Evolutionary conservation across 2,888 invertebrate genomes (phyloP), one percentile per base, ranked within the genome.

Genomic region (Maniola hyperantus): DNA sequence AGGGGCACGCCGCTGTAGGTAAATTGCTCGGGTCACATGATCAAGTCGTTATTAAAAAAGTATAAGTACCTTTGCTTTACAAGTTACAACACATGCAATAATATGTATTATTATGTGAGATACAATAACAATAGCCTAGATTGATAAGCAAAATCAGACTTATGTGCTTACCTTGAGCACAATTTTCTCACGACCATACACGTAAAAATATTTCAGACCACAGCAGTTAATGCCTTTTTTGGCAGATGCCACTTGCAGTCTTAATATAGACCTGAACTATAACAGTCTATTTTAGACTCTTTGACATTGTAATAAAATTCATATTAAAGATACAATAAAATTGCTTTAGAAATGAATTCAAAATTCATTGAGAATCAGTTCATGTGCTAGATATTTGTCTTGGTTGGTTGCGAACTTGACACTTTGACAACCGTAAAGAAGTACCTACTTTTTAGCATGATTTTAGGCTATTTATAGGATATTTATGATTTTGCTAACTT

Each of bases 181-280:
- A 69, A 70, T 67, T 71, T 83, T 82, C 83, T 78, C 82, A 82
- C 83, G 83, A 71, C 73, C 73, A 70, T 76, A 70, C 66, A 64
- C 61, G 64, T 66, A 69, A 70, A 71, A 75, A 76, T 74, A 67
- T 72, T 72, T 69, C 70, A 69, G 67, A 63, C 68, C 66, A 63
- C 69, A 67, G 67, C 62, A 60, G 69, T 69, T 64, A 69, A 65
- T 66, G 67, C 88, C 85, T 78, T 87, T 84, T 86, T 84, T 80
- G 84, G 84, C 74, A 76, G 76, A 81, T 75, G 51, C 63, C 67
- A 64, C 59, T 66, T 62, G 59, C 51, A 59, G 57, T 58, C 33
- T 36, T 59, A 58, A 60, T 64, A 44, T 59, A 59, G 59, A 50
- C 20, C n/a, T 53, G 1, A 26, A 39, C 44, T 50, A 50, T 50